These are phyloP conservation scores for Orchesellides sinensis DNA, from an alignment of 2,888 invertebrate genomes.

Conservation along the genomic window DNA sequence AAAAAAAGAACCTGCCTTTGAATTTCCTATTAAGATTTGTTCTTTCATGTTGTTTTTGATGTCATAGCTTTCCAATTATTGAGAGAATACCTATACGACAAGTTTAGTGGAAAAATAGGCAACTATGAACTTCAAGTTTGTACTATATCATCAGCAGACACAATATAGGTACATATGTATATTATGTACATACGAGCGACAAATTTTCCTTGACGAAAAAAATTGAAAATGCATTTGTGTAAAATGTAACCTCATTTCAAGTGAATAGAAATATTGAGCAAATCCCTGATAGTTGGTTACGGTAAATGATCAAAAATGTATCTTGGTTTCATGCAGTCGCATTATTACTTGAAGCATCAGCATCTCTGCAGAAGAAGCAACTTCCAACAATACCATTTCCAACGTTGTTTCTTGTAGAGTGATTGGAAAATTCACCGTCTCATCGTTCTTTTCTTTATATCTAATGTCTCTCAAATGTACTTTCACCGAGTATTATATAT, in stretches of 20 bases:
- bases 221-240: not conserved
- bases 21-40: constrained; percentile 14
- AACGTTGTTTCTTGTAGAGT: constrained; percentile 5
- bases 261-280: no score
- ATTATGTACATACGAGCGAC: no score
- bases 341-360: not conserved
- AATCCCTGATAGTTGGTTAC: not conserved
- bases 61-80: not conserved
- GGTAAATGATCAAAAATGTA: constrained; percentile 5
- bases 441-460: not conserved
- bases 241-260: not conserved
- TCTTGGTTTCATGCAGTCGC: not conserved
- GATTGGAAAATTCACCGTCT: not conserved
- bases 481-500: no score
- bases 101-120: not conserved
- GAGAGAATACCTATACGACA: not conserved
- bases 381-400: not conserved
- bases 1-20: constrained; percentile 4
- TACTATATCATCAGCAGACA: no score
- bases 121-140: no score
- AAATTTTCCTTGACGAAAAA: not conserved
- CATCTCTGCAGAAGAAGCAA: not conserved
- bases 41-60: not conserved
- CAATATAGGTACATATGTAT: no score
- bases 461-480: not conserved